Base-by-base conservation (phyloP, 1,140 invertebrate species). In the Lordiphosa stackelbergi region DNA sequence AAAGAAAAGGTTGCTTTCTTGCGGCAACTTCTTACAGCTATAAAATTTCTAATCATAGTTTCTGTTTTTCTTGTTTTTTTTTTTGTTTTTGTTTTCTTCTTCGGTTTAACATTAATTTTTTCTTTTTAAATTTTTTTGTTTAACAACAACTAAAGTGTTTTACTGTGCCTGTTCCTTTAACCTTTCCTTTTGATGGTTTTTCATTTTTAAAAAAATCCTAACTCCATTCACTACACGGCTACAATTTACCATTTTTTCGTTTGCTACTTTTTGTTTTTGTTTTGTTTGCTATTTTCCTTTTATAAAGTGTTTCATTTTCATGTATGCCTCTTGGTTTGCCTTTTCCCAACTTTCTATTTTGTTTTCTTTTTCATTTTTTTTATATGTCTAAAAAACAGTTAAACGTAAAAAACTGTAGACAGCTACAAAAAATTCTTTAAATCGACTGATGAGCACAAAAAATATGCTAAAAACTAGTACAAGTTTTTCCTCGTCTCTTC, bases 361-460 rank as follows among this genome's bases (percentile, higher is more conserved):
- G 4, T 53, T 45, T 22, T 24, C 36, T 74, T 12, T 41, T 35
- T 46, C 53, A 31, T 31, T 63, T 42, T 62, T 62, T 49, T 74
- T 68, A 52, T 68, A 68, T 31, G 56, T 74, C 73, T 60, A 85
- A 68, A 77, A 79, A 78, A 81, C 70, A 70, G 61, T 81, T 85
- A 64, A 72, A 85, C 75, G 59, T 74, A 75, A 79, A 71, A 85
- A 79, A 73, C 61, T 85, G 77, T 83, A 83, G 78, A 83, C 78
- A 83, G 65, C 78, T 83, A 77, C 77, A 77, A 77, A 83, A 81
- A 66, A 77, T 64, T 83, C 58, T 65, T 73, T 84, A 73, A 83
- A 73, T 70, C 72, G 77, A 77, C 77, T 84, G 77, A 83, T 81
- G 77, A 83, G 77, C 77, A 83, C 78, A 83, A 83, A 70, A 81